Percentiles rank a stretch among this genome's conserved stretches.
Conservation (phyloP, 1,140 invertebrate species). For the Leptestheria dahalacensis region DNA sequence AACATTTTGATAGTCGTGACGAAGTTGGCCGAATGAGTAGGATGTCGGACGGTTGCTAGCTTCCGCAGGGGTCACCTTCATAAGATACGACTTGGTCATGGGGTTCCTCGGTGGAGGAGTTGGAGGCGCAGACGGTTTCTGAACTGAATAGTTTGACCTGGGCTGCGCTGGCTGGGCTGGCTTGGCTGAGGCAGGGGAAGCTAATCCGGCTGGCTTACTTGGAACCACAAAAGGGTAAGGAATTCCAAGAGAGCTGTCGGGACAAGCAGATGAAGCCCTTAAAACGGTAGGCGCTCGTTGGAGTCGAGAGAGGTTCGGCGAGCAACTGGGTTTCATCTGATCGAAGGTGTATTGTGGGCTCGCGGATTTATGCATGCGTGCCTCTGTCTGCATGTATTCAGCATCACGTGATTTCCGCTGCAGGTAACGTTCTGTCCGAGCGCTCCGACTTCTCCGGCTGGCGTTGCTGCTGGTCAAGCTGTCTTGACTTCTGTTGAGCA, state of each 20-base stretch:
- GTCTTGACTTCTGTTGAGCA: slow-evolving; percentile 41
- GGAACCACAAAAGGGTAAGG: background rate
- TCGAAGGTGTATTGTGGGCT: background rate
- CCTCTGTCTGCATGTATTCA: slow-evolving; percentile 28
- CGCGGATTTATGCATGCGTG: background rate
- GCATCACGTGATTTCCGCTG: slow-evolving; percentile 54
- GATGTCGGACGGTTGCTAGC: slow-evolving; percentile 18
- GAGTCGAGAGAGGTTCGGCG: slow-evolving; percentile 22
- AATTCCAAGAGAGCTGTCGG: background rate
- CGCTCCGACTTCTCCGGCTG: slow-evolving; percentile 35
- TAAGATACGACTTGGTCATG: slow-evolving; percentile 19
- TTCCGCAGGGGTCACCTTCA: slow-evolving; percentile 7
- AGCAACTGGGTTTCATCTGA: background rate
- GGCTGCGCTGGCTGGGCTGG: too few relatives aligned
- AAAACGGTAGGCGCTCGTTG: too few relatives aligned
- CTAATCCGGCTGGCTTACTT: background rate
- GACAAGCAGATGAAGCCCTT: background rate
- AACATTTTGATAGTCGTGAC: slow-evolving; percentile 17
- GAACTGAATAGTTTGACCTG: too few relatives aligned
- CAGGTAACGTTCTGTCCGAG: slow-evolving; percentile 59
- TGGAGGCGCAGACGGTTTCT: slow-evolving; percentile 14
- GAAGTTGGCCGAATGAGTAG: slow-evolving; percentile 21
- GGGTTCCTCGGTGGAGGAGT: slow-evolving; percentile 21
- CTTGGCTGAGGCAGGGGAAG: background rate
- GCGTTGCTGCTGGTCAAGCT: slow-evolving; percentile 32